These are phyloP conservation scores for Thecophora atra DNA, from an alignment of 2,888 invertebrate genomes.

Conservation along the genomic window DNA sequence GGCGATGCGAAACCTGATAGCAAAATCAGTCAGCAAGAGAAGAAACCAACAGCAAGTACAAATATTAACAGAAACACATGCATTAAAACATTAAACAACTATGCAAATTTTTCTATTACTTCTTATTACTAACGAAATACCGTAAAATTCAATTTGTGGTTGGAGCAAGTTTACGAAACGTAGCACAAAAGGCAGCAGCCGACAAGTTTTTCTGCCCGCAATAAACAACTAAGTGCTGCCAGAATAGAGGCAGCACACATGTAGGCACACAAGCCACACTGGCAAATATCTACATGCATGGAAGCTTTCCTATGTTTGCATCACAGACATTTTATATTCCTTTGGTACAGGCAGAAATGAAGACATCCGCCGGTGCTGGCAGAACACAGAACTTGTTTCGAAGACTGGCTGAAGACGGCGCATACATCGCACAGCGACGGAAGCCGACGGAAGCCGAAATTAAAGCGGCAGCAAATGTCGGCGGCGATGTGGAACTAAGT, in stretches of 20 bases:
- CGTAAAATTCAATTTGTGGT: slow-evolving; percentile 35
- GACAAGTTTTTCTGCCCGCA: not conserved
- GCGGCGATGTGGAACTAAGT: slow-evolving; percentile 5
- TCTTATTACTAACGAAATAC: slow-evolving; percentile 17
- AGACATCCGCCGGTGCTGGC: slow-evolving; percentile 5
- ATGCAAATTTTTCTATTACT: slow-evolving; percentile 21
- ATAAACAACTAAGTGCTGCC: slow-evolving; percentile 15
- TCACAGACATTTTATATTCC: too few species aligned
- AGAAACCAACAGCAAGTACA: not conserved
- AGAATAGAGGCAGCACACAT: not conserved
- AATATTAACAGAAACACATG: not conserved
- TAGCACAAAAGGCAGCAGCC: not conserved
- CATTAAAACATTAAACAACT: not conserved
- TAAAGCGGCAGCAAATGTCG: slow-evolving; percentile 21
- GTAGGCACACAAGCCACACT: not conserved
- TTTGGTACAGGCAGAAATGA: not conserved
- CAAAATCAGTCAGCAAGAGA: not conserved
- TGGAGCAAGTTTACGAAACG: slow-evolving; percentile 22
- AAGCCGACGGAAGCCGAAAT: slow-evolving; percentile 27
- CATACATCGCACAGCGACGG: slow-evolving; percentile 10
- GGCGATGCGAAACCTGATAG: not conserved
- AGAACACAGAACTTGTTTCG: slow-evolving; percentile 24
- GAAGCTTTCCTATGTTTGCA: not conserved
- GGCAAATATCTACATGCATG: not conserved
- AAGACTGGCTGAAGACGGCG: slow-evolving; percentile 11